Conservation (phyloP, 1,140 invertebrate genomes). For the Sarcophaga peregrina region DNA sequence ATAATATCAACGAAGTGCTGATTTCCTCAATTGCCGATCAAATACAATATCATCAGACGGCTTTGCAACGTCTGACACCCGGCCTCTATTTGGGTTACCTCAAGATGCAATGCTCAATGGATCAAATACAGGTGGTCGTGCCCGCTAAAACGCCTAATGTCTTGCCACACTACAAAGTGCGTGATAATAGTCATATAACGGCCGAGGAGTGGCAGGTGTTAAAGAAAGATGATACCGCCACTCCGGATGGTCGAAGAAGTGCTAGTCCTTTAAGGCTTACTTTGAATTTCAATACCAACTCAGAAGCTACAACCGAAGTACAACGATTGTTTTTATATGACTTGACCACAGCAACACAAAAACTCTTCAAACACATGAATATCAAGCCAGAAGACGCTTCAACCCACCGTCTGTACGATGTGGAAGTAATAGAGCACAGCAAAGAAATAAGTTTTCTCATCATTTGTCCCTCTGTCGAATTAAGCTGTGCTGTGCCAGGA, state of each 20-base stretch:
- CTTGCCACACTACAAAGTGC: constrained; percentile 89
- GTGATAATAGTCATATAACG: constrained; percentile 95
- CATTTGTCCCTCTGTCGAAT: constrained; percentile 88
- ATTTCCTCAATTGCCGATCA: constrained; percentile 89
- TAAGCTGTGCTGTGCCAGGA: constrained; percentile 89
- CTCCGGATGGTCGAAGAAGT: constrained; percentile 53
- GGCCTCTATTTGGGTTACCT: constrained; percentile 95
- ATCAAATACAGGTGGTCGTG: constrained; percentile 93
- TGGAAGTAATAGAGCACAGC: constrained; percentile 91
- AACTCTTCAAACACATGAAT: constrained; percentile 84
- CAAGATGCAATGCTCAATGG: constrained; percentile 94
- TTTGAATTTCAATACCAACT: constrained; percentile 65
- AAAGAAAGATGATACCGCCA: constrained; percentile 59
- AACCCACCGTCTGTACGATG: constrained; percentile 85
- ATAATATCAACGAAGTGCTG: constrained; percentile 82
- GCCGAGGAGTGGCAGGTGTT: constrained; percentile 92
- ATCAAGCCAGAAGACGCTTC: constrained; percentile 76
- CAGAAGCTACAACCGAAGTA: constrained; percentile 74
- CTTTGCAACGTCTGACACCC: constrained; percentile 79
- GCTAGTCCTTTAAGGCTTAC: constrained; percentile 68
- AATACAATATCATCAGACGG: constrained; percentile 89
- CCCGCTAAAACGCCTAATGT: constrained; percentile 91
- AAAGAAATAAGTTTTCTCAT: constrained; percentile 89
- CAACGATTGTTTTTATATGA: constrained; percentile 83
- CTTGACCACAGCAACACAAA: constrained; percentile 76